Percentiles rank a stretch among this genome's conserved stretches.
phyloP scores from a whole-genome alignment of 2,797 vertebrate species.

The Ambastaia sidthimunki region DNA sequence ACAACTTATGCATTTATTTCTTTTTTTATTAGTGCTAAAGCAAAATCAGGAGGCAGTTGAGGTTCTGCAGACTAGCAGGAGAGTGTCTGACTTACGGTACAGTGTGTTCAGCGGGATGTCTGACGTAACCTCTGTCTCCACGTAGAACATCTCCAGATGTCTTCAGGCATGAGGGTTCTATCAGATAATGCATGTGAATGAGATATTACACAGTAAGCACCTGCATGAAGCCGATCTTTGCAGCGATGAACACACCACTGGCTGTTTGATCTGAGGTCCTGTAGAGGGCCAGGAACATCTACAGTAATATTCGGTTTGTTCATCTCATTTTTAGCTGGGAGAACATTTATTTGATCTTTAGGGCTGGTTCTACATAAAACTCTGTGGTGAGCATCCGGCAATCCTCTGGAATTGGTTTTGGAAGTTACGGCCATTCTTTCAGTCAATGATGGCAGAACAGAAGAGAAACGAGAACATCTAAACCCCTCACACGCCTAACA shows the following conservation, averaged over 20 bases:
- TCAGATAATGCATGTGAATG: conserved; percentile 1
- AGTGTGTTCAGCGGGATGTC: conserved; percentile 1
- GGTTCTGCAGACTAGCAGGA: neutral
- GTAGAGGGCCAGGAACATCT: neutral
- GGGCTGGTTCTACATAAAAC: neutral
- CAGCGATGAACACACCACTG: neutral
- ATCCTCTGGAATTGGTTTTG: neutral
- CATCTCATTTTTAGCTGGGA: conserved; percentile 10
- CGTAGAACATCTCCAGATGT: neutral
- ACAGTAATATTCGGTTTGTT: conserved; percentile 29
- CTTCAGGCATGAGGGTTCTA: conserved; percentile 6
- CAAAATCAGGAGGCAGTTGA: conserved; percentile 6
- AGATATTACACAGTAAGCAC: neutral
- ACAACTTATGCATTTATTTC: neutral
- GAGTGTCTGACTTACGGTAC: neutral
- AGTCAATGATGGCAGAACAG: neutral
- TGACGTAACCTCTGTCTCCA: conserved; percentile 1
- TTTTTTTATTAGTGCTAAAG: neutral
- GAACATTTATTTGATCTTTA: neutral
- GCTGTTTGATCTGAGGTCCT: conserved; percentile 15
- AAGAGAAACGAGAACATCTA: neutral
- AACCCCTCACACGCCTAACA: neutral
- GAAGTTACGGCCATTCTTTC: neutral
- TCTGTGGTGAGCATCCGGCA: neutral
- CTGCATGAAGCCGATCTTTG: neutral